Conservation (phyloP, 2,113 vertebrate genomes). For the Dendropsophus ebraccatus region DNA sequence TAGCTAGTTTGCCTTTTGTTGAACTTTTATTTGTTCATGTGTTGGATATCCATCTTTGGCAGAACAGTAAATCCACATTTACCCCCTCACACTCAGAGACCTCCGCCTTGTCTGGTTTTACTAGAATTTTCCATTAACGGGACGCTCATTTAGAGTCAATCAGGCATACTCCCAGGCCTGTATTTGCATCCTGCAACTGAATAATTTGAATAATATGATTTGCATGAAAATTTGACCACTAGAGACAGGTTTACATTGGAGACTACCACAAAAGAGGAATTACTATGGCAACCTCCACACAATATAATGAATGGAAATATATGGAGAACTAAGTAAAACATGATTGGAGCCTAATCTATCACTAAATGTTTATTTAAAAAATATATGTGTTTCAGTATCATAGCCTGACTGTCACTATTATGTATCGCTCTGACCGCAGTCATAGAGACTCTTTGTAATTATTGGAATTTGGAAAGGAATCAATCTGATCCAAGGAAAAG, state of each 20-base stretch:
- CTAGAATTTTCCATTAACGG: not conserved
- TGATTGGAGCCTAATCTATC: not conserved
- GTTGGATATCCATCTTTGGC: not conserved
- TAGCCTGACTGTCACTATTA: too few species aligned
- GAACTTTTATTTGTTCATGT: too few species aligned
- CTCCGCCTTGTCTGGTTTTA: not conserved
- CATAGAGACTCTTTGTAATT: too few species aligned
- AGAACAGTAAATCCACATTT: not conserved
- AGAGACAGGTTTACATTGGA: not conserved
- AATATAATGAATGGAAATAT: not conserved
- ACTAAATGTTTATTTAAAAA: not conserved
- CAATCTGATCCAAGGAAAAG: not conserved
- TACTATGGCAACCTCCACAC: not conserved
- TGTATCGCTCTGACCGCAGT: too few species aligned
- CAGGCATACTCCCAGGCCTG: not conserved
- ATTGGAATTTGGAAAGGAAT: not conserved
- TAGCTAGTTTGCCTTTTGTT: too few species aligned
- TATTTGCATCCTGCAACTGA: not conserved
- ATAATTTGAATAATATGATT: conserved; percentile 1
- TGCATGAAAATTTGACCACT: conserved; percentile 11
- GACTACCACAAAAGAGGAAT: not conserved
- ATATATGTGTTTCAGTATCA: too few species aligned
- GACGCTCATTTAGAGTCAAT: not conserved
- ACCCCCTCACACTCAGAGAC: not conserved
- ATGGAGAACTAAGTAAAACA: not conserved